Base-by-base conservation (phyloP, 1,140 invertebrate species). In the Olivierus martensii region DNA sequence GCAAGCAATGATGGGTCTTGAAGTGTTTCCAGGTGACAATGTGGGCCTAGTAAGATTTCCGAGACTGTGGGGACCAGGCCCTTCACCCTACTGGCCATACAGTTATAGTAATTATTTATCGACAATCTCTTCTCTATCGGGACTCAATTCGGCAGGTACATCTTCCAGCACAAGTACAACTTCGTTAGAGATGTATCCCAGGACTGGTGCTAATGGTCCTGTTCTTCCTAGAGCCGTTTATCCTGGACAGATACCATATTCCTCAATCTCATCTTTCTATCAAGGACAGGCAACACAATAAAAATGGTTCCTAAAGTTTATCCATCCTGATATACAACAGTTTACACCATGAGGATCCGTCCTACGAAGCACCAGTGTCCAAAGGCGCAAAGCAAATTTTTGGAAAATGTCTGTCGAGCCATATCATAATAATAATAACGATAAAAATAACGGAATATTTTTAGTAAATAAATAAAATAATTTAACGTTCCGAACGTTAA, bases 1-100 rank as follows among this genome's bases (percentile, higher is more conserved):
- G n/a, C 58, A 59, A 51, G 56, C 56, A 10, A 58, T 59, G 58
- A 54, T 58, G 3, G 56, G 51, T 15, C 50, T 55, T 11, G 58
- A 59, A 46, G 44, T 58, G 7, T 55, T 58, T 17, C 52, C 58
- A 3, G 38, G 50, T 35, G 51, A 53, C n/a, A 35, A 39, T 15
- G 43, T 51, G 6, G 38, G 44, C 3, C 18, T 56, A 1, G 42
- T 42, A 3, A 15, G 53, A n/a, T 50, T 54, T 34, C 54, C 54
- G 0, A 28, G 51, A 48, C 43, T 56, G 1, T 56, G 54, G 54
- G 53, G 53, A 4, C 53, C 53, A 14, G 36, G 48, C n/a, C 55
- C 50, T 6, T 53, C 50, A 6, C 55, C 55, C 0, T 49, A 41
- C 46, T 53, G 46, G 46, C 51, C 55, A 11, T 57, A 53, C 46